Conservation (phyloP, 2,888 invertebrate species). For the Euspilapteryx auroguttella region DNA sequence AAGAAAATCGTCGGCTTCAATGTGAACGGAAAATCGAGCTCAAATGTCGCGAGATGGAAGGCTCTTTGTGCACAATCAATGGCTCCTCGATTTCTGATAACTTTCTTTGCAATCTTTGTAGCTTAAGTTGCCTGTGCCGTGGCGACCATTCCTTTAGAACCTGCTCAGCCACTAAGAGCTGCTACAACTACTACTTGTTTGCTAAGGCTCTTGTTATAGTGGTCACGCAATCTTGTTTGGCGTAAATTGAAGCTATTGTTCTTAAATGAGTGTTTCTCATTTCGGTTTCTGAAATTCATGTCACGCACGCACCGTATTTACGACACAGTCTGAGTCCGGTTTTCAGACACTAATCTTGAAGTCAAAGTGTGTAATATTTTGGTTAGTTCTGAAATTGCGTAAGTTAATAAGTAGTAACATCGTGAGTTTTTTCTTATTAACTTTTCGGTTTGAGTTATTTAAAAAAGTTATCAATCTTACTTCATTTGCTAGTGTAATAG, state of each 20-base stretch:
- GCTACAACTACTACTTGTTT: too few relatives aligned
- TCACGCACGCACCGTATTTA: neutral
- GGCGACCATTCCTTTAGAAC: too few relatives aligned
- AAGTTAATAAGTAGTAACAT: too few relatives aligned
- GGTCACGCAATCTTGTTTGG: constrained; percentile 4
- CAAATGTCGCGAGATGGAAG: constrained; percentile 45
- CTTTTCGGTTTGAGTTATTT: too few relatives aligned
- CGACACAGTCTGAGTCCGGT: too few relatives aligned
- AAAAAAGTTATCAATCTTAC: too few relatives aligned
- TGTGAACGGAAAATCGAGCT: constrained; percentile 51
- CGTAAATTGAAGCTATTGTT: constrained; percentile 3
- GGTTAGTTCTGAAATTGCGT: too few relatives aligned
- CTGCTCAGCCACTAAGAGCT: too few relatives aligned
- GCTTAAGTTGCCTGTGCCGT: constrained; percentile 18
- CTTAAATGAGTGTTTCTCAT: neutral
- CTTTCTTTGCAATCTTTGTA: constrained; percentile 40
- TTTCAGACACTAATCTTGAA: too few relatives aligned
- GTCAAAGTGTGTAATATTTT: too few relatives aligned
- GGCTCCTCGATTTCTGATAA: constrained; percentile 50
- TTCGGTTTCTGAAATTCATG: neutral
- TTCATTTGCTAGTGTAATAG: too few relatives aligned
- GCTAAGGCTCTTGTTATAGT: neutral
- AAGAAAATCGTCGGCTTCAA: constrained; percentile 43
- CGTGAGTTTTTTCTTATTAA: too few relatives aligned
- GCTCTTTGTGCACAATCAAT: constrained; percentile 53